Conservation (phyloP, 2,797 vertebrate genomes). For the Molossus alvarezi region DNA sequence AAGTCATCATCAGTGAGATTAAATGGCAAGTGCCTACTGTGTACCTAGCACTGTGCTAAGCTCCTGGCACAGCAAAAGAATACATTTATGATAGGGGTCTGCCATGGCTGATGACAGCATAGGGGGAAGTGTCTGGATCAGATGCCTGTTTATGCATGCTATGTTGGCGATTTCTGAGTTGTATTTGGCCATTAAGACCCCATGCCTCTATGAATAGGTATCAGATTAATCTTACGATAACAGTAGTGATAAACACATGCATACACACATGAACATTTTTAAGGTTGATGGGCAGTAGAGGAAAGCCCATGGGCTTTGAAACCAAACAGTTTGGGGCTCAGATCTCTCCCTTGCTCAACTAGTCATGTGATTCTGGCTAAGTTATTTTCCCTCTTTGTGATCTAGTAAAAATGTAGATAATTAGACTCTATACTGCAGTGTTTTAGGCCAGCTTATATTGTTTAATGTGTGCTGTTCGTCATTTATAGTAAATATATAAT, state of each 20-base stretch:
- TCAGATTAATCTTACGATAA: background rate
- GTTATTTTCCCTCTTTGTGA: constrained; percentile 43
- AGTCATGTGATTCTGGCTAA: background rate
- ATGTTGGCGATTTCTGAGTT: background rate
- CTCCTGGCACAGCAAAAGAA: background rate
- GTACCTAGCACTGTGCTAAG: background rate
- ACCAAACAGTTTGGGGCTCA: background rate
- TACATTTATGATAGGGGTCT: background rate
- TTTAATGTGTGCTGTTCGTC: constrained; percentile 45
- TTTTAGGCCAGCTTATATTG: constrained; percentile 54
- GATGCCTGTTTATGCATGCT: background rate
- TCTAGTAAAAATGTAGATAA: constrained; percentile 12
- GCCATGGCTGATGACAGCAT: background rate
- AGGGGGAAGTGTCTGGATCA: background rate
- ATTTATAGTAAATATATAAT: background rate
- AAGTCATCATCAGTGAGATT: background rate
- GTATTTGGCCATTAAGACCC: background rate
- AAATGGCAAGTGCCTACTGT: background rate
- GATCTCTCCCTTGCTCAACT: background rate
- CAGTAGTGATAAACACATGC: background rate
- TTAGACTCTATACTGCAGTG: background rate
- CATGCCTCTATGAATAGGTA: background rate
- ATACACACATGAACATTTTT: background rate
- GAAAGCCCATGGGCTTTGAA: background rate
- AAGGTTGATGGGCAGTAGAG: background rate